Evolutionary conservation across 2,888 invertebrate species (phyloP).

Genomic region (Selenia dentaria): DNA sequence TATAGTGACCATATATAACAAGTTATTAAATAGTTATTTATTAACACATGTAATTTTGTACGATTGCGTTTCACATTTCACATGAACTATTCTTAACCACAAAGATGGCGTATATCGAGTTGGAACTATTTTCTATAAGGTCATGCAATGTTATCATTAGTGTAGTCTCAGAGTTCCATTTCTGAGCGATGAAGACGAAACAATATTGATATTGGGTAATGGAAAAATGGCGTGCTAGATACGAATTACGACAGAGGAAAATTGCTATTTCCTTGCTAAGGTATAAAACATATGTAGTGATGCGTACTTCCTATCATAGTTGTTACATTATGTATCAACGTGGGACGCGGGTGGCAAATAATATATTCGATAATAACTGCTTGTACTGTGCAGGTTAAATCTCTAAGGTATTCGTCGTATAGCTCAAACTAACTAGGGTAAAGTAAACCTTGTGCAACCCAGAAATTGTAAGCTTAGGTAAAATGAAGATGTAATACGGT

Average conservation of each 20-base stretch:
- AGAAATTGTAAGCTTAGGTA: constrained; percentile 38
- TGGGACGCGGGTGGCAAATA: constrained; percentile 25
- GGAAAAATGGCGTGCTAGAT: constrained; percentile 77
- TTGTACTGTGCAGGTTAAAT: constrained; percentile 23
- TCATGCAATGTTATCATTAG: constrained; percentile 77
- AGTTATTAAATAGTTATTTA: too few species aligned
- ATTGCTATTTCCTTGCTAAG: constrained; percentile 73
- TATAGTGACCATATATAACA: too few species aligned
- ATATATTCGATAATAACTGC: constrained; percentile 27
- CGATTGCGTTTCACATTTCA: constrained; percentile 10
- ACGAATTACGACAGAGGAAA: constrained; percentile 71
- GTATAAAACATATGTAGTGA: constrained; percentile 48
- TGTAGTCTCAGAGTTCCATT: constrained; percentile 64
- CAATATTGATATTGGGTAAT: constrained; percentile 82
- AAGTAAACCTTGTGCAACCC: constrained; percentile 35
- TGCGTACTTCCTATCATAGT: constrained; percentile 52
- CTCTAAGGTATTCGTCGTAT: constrained; percentile 26
- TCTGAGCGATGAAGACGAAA: constrained; percentile 75
- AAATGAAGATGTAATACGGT: constrained; percentile 38
- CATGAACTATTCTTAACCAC: constrained; percentile 21
- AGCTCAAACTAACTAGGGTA: constrained; percentile 18
- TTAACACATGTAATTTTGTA: too few species aligned
- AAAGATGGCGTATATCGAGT: constrained; percentile 17
- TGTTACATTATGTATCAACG: constrained; percentile 38
- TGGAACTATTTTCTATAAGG: constrained; percentile 40